phyloP scores from a whole-genome alignment of 2,113 vertebrate species.

The Arenaria interpres region DNA sequence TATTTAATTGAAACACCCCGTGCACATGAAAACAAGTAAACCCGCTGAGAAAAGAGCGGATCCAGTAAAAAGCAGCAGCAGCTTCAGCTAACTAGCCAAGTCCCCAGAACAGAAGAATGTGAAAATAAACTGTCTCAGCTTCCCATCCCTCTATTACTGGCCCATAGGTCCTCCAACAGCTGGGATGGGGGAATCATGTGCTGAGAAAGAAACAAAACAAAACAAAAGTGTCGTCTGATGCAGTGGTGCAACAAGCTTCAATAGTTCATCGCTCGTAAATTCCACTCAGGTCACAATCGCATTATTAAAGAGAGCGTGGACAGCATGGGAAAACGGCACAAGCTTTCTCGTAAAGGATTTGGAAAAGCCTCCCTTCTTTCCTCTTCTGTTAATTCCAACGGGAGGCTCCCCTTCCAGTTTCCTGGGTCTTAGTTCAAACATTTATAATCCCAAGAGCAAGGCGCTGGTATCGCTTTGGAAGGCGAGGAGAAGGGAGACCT shows the following conservation, averaged over 20 bases:
- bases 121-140: conserved; percentile 39
- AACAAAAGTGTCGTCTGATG: neutral
- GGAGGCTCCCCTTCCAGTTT: conserved; percentile 33
- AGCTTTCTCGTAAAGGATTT: neutral
- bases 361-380: neutral
- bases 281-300: conserved; percentile 43
- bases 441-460: conserved; percentile 59
- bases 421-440: conserved; percentile 40
- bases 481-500: neutral
- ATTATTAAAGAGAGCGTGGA: neutral
- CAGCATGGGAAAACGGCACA: neutral
- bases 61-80: conserved; percentile 43
- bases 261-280: neutral
- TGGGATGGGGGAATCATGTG: neutral
- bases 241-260: conserved; percentile 25
- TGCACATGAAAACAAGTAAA: neutral
- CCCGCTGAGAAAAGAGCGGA: neutral
- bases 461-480: neutral
- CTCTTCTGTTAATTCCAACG: neutral
- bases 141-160: conserved; percentile 20
- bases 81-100: conserved; percentile 17
- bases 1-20: neutral
- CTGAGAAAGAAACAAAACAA: neutral
- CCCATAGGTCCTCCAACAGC: conserved; percentile 25
- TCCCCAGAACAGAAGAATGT: neutral